Percentiles rank a stretch among this genome's conserved stretches.
phyloP scores from a whole-genome alignment of 64 coral and sea anemone species.

The Exaiptasia diaphana region DNA sequence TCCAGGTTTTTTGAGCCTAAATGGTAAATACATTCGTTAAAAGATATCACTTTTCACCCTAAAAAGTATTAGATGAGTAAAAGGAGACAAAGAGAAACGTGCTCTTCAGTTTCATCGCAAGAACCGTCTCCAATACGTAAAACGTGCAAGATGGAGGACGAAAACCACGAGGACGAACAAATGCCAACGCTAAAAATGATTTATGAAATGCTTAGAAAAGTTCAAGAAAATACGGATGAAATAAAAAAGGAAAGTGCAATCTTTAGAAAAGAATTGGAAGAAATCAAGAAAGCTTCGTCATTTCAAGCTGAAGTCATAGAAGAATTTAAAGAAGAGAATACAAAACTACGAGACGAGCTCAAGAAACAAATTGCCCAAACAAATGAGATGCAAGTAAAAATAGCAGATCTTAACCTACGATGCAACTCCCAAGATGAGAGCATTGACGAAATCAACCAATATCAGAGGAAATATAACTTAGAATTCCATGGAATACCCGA shows the following conservation, averaged over 20 bases:
- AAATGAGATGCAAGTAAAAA: background rate
- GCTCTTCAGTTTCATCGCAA: background rate
- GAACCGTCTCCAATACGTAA: background rate
- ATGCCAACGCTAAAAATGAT: background rate
- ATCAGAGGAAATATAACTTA: conserved; percentile 37
- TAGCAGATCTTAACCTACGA: background rate
- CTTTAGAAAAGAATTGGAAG: background rate
- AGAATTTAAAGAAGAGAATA: background rate
- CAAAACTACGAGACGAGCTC: background rate
- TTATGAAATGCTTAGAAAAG: background rate
- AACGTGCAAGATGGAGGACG: background rate
- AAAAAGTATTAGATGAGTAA: background rate
- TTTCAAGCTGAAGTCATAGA: background rate
- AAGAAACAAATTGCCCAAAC: background rate
- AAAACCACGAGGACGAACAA: background rate
- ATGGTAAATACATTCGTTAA: too few species aligned
- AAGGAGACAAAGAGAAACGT: background rate
- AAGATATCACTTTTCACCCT: too few species aligned
- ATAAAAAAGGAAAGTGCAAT: background rate
- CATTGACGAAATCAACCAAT: conserved; percentile 9
- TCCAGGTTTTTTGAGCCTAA: too few species aligned
- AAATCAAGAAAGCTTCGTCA: background rate
- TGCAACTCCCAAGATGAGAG: background rate
- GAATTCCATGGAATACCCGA: conserved; percentile 33
- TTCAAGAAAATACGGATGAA: background rate